Conservation (phyloP, 2,113 vertebrate species). For the Pelvicachromis taeniatus region DNA sequence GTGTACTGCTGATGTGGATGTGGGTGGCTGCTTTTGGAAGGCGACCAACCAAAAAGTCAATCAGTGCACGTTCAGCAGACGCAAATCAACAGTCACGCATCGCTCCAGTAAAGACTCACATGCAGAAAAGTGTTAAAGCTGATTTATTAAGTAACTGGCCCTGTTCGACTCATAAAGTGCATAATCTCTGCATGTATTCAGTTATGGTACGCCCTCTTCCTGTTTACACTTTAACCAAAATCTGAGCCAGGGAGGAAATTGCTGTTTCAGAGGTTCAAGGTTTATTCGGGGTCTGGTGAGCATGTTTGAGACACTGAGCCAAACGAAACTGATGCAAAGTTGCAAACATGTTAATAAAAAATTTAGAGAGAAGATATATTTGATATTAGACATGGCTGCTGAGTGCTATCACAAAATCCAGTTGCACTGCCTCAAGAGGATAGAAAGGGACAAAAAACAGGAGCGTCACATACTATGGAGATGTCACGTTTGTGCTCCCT, state of each 20-base stretch:
- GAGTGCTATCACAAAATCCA: neutral
- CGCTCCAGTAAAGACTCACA: neutral
- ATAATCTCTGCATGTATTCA: neutral
- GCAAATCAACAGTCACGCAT: neutral
- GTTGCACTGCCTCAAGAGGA: accelerated
- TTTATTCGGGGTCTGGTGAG: neutral
- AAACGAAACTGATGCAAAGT: neutral
- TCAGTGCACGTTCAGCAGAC: neutral
- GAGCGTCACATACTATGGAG: neutral
- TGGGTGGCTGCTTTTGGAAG: neutral
- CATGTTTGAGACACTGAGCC: neutral
- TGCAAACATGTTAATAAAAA: neutral
- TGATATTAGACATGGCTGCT: accelerated
- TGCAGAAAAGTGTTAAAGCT: neutral
- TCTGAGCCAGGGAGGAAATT: neutral
- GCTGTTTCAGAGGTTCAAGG: neutral
- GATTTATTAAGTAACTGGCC: neutral
- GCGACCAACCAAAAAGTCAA: neutral
- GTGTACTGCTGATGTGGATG: neutral
- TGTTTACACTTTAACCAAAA: neutral
- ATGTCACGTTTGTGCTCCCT: accelerated
- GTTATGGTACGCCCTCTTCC: neutral
- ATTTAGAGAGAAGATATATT: no score
- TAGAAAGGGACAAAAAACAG: neutral
- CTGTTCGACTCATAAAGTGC: neutral